Percentiles rank a stretch among this genome's conserved stretches.
Conservation (phyloP, 2,888 invertebrate genomes). For the Pyrrhosoma nymphula region DNA sequence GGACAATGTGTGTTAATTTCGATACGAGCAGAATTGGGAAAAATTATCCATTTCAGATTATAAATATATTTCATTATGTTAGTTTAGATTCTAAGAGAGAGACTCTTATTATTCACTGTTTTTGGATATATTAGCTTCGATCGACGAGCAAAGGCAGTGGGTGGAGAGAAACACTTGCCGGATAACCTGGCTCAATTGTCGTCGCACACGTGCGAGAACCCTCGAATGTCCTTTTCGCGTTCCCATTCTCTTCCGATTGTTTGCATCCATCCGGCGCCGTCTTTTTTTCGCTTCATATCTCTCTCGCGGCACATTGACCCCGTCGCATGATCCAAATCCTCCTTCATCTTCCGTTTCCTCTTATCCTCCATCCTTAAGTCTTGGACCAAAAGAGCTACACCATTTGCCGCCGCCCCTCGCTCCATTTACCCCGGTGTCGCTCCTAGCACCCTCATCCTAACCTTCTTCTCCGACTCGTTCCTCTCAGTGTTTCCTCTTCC, state of each 20-base stretch:
- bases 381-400: not conserved
- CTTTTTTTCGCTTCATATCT: not conserved
- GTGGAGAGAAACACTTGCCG: too few species aligned
- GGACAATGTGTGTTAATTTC: too few species aligned
- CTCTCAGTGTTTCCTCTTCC: not conserved
- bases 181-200: too few species aligned
- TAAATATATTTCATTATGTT: too few species aligned
- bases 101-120: too few species aligned
- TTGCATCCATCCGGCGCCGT: not conserved
- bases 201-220: too few species aligned
- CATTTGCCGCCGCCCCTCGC: not conserved
- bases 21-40: too few species aligned
- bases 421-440: slow-evolving; percentile 15
- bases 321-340: not conserved
- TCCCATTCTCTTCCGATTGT: not conserved
- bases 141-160: too few species aligned
- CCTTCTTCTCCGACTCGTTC: not conserved
- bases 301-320: not conserved
- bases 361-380: not conserved
- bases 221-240: not conserved
- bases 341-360: not conserved
- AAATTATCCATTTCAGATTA: too few species aligned
- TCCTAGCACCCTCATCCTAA: not conserved
- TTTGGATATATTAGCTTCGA: too few species aligned
- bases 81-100: too few species aligned